Base-by-base conservation (phyloP, 2,888 invertebrate species). In the Heliconius ismenius region DNA sequence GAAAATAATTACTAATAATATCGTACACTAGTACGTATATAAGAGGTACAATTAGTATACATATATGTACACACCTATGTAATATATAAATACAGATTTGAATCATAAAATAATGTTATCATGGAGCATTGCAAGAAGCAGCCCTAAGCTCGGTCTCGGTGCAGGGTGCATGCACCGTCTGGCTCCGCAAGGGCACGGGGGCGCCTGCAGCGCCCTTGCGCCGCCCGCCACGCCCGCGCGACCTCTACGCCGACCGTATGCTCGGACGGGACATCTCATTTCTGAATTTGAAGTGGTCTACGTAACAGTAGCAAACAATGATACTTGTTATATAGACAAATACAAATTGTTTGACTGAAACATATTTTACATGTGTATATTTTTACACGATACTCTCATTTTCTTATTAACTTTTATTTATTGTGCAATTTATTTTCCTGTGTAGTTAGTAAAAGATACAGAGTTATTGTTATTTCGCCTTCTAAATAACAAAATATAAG, bases 161-260 rank as follows among this genome's bases (percentile, higher is more conserved):
- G 85, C 87, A 87, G 90, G 89, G 92, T 90, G 88, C 88, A 90
- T 90, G 88, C 89, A 89, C 89, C 87, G 90, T 79, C 83, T 86
- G 87, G 83, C 73, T 82, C 73, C 80, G 85, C 90, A 91, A 90
- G 90, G 90, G 88, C 90, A 84, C 82, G 81, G 82, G 86, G 86
- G 83, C 88, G 83, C 88, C 84, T 86, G 86, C 86, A 84, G 83
- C 84, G 86, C 84, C 86, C 87, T 86, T 86, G 86, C 83, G 82
- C 80, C 83, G 84, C 80, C 83, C 82, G 81, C 77, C 75, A 43
- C 78, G 81, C 75, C 85, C 79, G 80, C 39, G 75, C 85, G 83
- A 83, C 86, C 84, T 84, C 81, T 76, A 79, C 75, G 65, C 54
- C 75, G 77, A 77, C 79, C 77, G 70, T 58, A 64, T 64, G 65